Evolutionary conservation across 2,113 vertebrate species (phyloP), one percentile per base, ranked within the genome.

Genomic region (Prunella fulvescens): DNA sequence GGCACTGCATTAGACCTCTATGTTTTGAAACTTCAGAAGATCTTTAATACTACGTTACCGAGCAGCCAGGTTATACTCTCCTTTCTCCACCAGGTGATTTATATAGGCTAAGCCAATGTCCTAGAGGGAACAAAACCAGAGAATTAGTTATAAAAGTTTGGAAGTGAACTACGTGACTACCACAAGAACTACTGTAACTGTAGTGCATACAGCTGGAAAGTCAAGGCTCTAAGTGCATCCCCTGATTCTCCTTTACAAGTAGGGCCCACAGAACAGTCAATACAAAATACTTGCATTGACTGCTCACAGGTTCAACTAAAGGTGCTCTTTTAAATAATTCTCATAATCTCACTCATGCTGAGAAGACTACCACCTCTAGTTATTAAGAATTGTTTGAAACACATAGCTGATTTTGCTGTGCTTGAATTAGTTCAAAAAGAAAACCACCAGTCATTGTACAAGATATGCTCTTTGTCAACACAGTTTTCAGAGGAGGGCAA

Each of bases 31-130:
- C 39, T 70, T 78, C 35, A 47, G 39, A 88, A 76, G 48, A 31
- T 56, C 39, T 82, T 72, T 64, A 90, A 90, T n/a, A 85, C 48
- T 44, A 81, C 8, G 47, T 97, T 98, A 99, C 99, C 99, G 98
- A 42, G 99, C 99, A 88, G 99, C 99, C 28, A 96, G 90, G 85
- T 99, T 98, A 44, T 99, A 99, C 28, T 99, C 99, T 88, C 98
- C 98, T 94, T 97, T 99, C 93, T 99, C 98, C 95, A 99, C 93
- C 29, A 99, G 96, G 92, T 99, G 99, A 93, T 99, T 99, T 96
- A 99, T 98, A 94, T 99, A 99, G 26, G 98, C 98, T 97, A 99
- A 98, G 39, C 99, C 99, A 40, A 99, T 99, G 85, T 99, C 99
- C 99, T 99, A 81, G 47, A 81, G n/a, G 23, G 3, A 80, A 91